Conservation (phyloP, 2,888 invertebrate genomes). For the Acrocyrtus sp. region DNA sequence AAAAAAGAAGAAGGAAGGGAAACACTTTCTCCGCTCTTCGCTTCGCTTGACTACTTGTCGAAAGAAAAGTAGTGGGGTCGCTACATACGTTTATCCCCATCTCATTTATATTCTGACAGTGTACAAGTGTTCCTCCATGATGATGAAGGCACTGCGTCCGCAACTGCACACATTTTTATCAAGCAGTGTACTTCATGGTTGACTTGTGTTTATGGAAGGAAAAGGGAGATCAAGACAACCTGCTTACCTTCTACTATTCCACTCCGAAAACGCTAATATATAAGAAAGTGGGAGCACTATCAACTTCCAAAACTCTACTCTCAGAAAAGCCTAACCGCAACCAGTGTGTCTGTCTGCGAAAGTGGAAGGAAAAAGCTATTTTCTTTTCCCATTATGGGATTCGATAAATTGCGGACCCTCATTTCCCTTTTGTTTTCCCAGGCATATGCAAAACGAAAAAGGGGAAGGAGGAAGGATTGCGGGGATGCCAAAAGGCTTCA, state of each 20-base stretch:
- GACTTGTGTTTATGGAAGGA: conserved; percentile 34
- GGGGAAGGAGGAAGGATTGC: too few species aligned
- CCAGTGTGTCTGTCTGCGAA: too few species aligned
- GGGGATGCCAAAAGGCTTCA: too few species aligned
- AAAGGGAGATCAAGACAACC: neutral
- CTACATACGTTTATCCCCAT: neutral
- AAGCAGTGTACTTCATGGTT: conserved; percentile 52
- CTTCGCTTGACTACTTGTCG: conserved; percentile 7
- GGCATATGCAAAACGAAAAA: too few species aligned
- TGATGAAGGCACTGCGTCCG: conserved; percentile 34
- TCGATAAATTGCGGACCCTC: too few species aligned
- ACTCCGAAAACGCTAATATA: too few species aligned
- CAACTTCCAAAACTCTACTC: too few species aligned
- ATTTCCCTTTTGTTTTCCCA: too few species aligned
- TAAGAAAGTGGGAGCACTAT: neutral
- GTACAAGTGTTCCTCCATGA: conserved; percentile 45
- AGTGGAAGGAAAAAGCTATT: too few species aligned
- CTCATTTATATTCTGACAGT: conserved; percentile 35
- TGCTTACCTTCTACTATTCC: too few species aligned
- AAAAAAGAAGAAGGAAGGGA: conserved; percentile 4
- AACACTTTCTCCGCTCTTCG: conserved; percentile 28
- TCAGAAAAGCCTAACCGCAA: too few species aligned
- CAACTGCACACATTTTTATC: conserved; percentile 48
- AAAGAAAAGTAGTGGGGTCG: conserved; percentile 23
- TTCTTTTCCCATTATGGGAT: too few species aligned